Percentiles rank a stretch among this genome's conserved stretches.
These are phyloP conservation scores for Aurelia coerulea DNA, from an alignment of 30 jellyfish, hydroid and myxozoan species.

Conservation along the genomic window DNA sequence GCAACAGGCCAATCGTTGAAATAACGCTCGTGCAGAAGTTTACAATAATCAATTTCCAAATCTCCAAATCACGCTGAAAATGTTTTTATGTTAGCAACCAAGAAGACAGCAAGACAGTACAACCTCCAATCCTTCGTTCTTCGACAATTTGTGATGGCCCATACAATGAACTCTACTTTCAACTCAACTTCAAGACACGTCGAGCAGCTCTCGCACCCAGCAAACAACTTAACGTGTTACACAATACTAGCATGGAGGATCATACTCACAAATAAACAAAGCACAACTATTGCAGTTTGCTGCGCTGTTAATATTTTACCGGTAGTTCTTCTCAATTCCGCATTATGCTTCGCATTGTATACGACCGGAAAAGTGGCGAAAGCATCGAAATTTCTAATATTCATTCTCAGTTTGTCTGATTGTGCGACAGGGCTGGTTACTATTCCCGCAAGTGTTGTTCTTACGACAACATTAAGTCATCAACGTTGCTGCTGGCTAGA, in stretches of 20 bases:
- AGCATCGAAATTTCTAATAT: slow-evolving; percentile 36
- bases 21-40: too few relatives aligned
- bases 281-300: background rate
- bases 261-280: background rate
- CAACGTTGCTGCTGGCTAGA: slow-evolving; percentile 66
- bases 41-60: too few relatives aligned
- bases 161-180: too few relatives aligned
- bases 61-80: too few relatives aligned
- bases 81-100: too few relatives aligned
- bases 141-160: too few relatives aligned
- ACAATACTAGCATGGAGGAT: slow-evolving; percentile 37
- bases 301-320: slow-evolving; percentile 41
- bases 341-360: slow-evolving; percentile 36
- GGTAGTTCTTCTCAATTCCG: slow-evolving; percentile 1
- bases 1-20: too few relatives aligned
- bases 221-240: slow-evolving; percentile 10
- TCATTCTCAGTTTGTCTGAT: slow-evolving; percentile 37
- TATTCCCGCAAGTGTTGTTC: slow-evolving; percentile 26
- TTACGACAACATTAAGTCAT: slow-evolving; percentile 9
- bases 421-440: slow-evolving; percentile 29
- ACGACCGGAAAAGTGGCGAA: slow-evolving; percentile 23
- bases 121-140: too few relatives aligned
- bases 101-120: too few relatives aligned
- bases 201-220: too few relatives aligned
- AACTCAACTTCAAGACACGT: too few relatives aligned